These are phyloP conservation scores for Cosmorhoe ocellata DNA, from an alignment of 2,888 invertebrate genomes.

Conservation along the genomic window DNA sequence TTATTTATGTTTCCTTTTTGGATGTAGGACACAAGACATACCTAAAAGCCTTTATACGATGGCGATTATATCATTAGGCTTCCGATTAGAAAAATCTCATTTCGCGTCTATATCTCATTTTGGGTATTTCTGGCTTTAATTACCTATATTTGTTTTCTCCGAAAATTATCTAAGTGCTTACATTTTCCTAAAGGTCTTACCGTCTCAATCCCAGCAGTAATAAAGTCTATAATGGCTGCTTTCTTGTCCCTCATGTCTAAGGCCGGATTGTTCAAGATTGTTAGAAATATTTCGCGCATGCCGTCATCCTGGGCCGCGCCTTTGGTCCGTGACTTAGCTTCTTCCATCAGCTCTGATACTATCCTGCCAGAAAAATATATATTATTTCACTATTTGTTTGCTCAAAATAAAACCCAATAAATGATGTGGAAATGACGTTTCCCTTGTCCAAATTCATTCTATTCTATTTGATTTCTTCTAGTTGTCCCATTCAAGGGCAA, in stretches of 20 bases:
- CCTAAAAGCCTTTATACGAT: too few species aligned
- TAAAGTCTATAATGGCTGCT: constrained; percentile 92
- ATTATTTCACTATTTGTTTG: constrained; percentile 12
- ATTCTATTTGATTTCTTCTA: too few species aligned
- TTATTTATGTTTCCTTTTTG: too few species aligned
- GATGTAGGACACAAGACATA: too few species aligned
- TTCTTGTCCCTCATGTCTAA: constrained; percentile 91
- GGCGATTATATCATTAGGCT: too few species aligned
- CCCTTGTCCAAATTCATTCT: too few species aligned
- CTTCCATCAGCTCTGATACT: constrained; percentile 89
- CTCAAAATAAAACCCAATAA: not conserved
- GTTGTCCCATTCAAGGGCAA: not conserved
- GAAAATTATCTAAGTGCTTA: too few species aligned
- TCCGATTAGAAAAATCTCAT: too few species aligned
- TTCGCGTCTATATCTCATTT: too few species aligned
- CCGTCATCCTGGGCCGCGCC: constrained; percentile 82
- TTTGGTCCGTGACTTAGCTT: constrained; percentile 81
- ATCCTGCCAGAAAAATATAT: constrained; percentile 77
- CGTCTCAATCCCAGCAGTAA: constrained; percentile 93
- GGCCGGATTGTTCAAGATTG: constrained; percentile 86
- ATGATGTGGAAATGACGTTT: too few species aligned
- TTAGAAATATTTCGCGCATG: constrained; percentile 88
- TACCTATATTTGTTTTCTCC: too few species aligned
- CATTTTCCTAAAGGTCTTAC: constrained; percentile 63
- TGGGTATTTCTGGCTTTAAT: too few species aligned